Evolutionary conservation across 2,113 vertebrate species (phyloP), one percentile per base, ranked within the genome.

Genomic region (Himantopus leucocephalus): DNA sequence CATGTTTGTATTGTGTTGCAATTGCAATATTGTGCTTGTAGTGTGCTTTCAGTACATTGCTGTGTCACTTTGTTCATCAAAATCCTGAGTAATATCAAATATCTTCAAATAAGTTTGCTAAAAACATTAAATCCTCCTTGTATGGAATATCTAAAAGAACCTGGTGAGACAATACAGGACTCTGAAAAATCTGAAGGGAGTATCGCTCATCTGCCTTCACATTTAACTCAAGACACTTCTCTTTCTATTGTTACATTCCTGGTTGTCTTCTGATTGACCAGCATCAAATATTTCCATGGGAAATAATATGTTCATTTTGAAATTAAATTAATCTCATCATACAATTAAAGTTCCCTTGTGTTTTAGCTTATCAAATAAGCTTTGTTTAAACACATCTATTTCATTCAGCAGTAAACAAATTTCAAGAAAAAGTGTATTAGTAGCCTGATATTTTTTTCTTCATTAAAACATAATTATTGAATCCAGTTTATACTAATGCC

Each of bases 301-400:
- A 92, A 56, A 86, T 19, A 77, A 91, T 83, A 76, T 72, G 58
- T 68, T 78, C 23, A 81, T 93, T 39, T 81, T 56, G 9, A 35
- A 79, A 90, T 91, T 70, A 58, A 39, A 91, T 67, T 55, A 41
- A 91, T 73, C 19, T 60, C 26, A 41, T 90, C 66, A 78, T 75
- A 17, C 14, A 27, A 74, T 84, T 81, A 83, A 80, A 95, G 88
- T 68, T 39, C 5, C 58, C 58, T 75, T 47, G 29, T 85, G 64
- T 74, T 94, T 95, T 87, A 89, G 35, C 50, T 94, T 88, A 86
- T 74, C 27, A 95, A 37, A 84, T 43, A 91, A 83, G 37, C 14
- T 90, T 41, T 73, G 30, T 47, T 93, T 89, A 59, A 84, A 85
- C 10, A 58, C 53, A 63, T 47, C 13, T n/a, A 41, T 80, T 93